Evolutionary conservation across 2,113 vertebrate species (phyloP), one percentile per base, ranked within the genome.

Genomic region (Baryphthengus martii): DNA sequence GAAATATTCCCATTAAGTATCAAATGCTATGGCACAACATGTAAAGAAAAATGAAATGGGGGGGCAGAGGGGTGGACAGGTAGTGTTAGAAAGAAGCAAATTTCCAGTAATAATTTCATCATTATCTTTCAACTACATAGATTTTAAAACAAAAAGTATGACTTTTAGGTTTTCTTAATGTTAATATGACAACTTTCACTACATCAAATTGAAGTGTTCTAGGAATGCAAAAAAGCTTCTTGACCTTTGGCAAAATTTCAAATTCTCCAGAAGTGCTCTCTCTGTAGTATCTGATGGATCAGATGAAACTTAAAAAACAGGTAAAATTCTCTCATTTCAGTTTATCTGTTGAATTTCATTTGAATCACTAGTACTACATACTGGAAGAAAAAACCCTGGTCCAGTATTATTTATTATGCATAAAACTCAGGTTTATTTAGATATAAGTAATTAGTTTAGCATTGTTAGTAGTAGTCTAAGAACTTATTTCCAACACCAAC

Each of bases 1-100:
- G 72, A 85, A 93, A 82, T 42, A 56, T 56, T 82, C 65, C 17
- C 29, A 40, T 9, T n/a, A 9, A 31, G 21, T 29, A 53, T 10
- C 24, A 68, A 80, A 76, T 29, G 26, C 25, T 75, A 26, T 1
- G 3, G 50, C 2, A 3, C 8, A 37, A 19, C 7, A 3, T 12
- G 8, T n/a, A 59, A 82, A 79, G 14, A 88, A 78, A 90, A 66
- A 6, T 49, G 20, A 75, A 37, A 42, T 13, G 19, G 11, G 25
- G 7, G 2, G 3, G n/a, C n/a, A n/a, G n/a, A n/a, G 7, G 3
- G 10, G 6, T 0, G 25, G 3, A 1, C n/a, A n/a, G n/a, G n/a
- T n/a, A n/a, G 7, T 17, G 17, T 6, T 58, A 28, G 9, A 5
- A 87, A 50, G 28, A 45, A 63, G 14, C 10, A 92, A 68, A 59